Percentiles rank a stretch among this genome's conserved stretches.
phyloP scores from a whole-genome alignment of 2,797 vertebrate genomes.

The Chaenodraco wilsoni region DNA sequence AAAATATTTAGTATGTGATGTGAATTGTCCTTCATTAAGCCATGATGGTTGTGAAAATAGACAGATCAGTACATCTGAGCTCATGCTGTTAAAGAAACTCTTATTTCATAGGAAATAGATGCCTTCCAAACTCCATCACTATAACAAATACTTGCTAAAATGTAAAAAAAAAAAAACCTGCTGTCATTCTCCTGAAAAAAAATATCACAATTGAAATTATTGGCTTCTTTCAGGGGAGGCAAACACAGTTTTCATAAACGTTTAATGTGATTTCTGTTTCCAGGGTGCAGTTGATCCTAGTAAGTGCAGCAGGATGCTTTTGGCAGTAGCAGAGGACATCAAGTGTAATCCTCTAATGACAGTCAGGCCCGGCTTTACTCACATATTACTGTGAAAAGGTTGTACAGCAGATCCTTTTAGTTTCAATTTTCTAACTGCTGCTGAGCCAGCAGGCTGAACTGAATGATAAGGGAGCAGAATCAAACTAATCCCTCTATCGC shows the following conservation, averaged over 20 bases:
- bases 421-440: slow-evolving; percentile 80
- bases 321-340: slow-evolving; percentile 68
- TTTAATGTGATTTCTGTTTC: slow-evolving; percentile 62
- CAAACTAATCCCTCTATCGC: slow-evolving; percentile 72
- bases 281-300: slow-evolving; percentile 25
- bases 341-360: slow-evolving; percentile 80
- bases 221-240: slow-evolving; percentile 22
- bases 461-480: slow-evolving; percentile 75
- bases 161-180: slow-evolving; percentile 25
- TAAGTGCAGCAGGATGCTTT: slow-evolving; percentile 53
- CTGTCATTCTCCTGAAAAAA: slow-evolving; percentile 14
- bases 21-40: slow-evolving; percentile 6
- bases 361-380: slow-evolving; percentile 64
- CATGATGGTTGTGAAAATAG: slow-evolving; percentile 1
- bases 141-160: slow-evolving; percentile 14
- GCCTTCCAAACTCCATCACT: not conserved
- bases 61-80: slow-evolving; percentile 6
- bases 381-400: slow-evolving; percentile 68
- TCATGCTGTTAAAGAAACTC: not conserved
- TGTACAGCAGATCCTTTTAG: slow-evolving; percentile 77
- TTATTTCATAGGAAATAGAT: slow-evolving; percentile 6
- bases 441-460: slow-evolving; percentile 79
- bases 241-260: slow-evolving; percentile 54
- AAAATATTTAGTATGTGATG: slow-evolving; percentile 18
- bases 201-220: slow-evolving; percentile 30